A percentile compares a stretch with the other conserved stretches of the same genome.
Evolutionary conservation across 1,140 invertebrate species (phyloP).

Genomic region (Sipha flava): DNA sequence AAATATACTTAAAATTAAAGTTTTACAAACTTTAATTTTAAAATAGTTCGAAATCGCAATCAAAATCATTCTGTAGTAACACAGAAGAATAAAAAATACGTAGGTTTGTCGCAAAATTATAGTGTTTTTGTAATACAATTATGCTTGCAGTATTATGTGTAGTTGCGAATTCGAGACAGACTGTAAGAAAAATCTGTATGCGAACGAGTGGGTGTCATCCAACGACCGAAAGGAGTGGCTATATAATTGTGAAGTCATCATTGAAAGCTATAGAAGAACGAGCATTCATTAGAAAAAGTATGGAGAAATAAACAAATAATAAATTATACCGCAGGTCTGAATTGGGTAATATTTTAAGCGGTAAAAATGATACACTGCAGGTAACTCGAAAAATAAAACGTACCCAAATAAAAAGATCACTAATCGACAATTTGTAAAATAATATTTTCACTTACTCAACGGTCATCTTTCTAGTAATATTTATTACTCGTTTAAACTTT

Average conservation of each 20-base stretch:
- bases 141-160: background rate
- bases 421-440: background rate
- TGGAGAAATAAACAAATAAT: background rate
- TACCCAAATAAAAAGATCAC: background rate
- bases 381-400: background rate
- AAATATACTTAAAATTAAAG: background rate
- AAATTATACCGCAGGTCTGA: background rate
- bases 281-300: background rate
- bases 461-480: no score
- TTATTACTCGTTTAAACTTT: no score
- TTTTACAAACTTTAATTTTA: background rate
- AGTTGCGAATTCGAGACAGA: slow-evolving; percentile 24
- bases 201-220: slow-evolving; percentile 19
- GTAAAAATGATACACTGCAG: background rate
- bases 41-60: background rate
- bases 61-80: background rate
- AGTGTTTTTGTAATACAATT: background rate
- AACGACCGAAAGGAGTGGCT: slow-evolving; percentile 20
- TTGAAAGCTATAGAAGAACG: background rate
- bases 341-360: background rate
- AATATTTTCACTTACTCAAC: background rate
- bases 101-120: slow-evolving; percentile 25
- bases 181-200: slow-evolving; percentile 12
- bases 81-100: background rate
- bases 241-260: slow-evolving; percentile 25